phyloP scores from a whole-genome alignment of 2,888 invertebrate species.

The Labia minor region DNA sequence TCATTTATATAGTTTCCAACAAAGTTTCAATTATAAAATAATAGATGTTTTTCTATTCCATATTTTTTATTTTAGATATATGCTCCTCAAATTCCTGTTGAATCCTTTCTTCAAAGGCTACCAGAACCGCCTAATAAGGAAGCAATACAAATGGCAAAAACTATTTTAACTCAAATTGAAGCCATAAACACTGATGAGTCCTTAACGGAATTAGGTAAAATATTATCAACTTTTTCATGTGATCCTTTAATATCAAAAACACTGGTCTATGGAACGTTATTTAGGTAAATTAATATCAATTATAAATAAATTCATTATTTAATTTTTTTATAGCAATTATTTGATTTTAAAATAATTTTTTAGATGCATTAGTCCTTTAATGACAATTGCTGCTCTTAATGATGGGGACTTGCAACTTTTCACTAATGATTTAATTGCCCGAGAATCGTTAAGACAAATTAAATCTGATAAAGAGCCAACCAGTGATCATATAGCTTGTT shows the following conservation, averaged over 20 bases:
- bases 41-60: neutral
- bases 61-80: conserved; percentile 13
- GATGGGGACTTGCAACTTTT: conserved; percentile 46
- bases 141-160: conserved; percentile 46
- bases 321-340: neutral
- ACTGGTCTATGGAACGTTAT: conserved; percentile 46
- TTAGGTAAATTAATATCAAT: conserved; percentile 33
- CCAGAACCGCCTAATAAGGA: conserved; percentile 48
- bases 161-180: conserved; percentile 46
- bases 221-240: conserved; percentile 44
- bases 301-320: neutral
- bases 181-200: conserved; percentile 47
- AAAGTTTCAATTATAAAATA: neutral
- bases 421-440: conserved; percentile 38
- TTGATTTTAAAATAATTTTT: conserved; percentile 18
- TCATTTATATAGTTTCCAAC: neutral
- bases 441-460: conserved; percentile 41
- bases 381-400: conserved; percentile 40
- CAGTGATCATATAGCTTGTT: conserved; percentile 53
- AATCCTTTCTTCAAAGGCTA: conserved; percentile 48
- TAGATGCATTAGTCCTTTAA: conserved; percentile 43
- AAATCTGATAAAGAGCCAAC: conserved; percentile 42
- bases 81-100: conserved; percentile 24
- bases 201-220: conserved; percentile 50
- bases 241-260: conserved; percentile 51